Evolutionary conservation across 1,140 invertebrate species (phyloP).

Genomic region (Physella acuta): DNA sequence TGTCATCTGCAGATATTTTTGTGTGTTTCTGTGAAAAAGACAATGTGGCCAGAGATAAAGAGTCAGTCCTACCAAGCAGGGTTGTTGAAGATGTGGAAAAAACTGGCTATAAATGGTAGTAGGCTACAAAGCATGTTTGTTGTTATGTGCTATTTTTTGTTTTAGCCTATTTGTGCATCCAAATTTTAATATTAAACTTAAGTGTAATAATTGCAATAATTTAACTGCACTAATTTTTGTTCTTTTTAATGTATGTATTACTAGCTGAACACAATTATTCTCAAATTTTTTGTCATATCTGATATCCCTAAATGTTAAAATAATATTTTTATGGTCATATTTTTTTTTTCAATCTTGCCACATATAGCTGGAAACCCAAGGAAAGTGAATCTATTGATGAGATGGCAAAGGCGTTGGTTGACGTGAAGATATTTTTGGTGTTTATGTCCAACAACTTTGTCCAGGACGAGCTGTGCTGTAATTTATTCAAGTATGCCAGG

Average conservation of each 20-base stretch:
- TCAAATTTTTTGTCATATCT: neutral
- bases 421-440: conserved; percentile 49
- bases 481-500: conserved; percentile 53
- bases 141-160: too few species aligned
- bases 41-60: neutral
- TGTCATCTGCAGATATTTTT: conserved; percentile 46
- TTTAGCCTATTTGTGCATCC: too few species aligned
- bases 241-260: too few species aligned
- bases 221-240: too few species aligned
- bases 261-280: too few species aligned
- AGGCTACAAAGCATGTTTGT: too few species aligned
- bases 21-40: conserved; percentile 47
- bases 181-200: too few species aligned
- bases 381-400: conserved; percentile 36
- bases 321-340: too few species aligned
- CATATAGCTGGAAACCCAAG: conserved; percentile 45
- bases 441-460: conserved; percentile 52
- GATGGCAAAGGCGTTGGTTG: conserved; percentile 44
- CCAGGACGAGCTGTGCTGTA: conserved; percentile 44
- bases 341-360: conserved; percentile 27
- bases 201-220: too few species aligned
- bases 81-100: conserved; percentile 27
- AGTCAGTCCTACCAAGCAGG: conserved; percentile 19
- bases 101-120: conserved; percentile 23
- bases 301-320: too few species aligned